These are phyloP conservation scores for Leiothrix lutea DNA, from an alignment of 2,113 vertebrate species.

Conservation along the genomic window DNA sequence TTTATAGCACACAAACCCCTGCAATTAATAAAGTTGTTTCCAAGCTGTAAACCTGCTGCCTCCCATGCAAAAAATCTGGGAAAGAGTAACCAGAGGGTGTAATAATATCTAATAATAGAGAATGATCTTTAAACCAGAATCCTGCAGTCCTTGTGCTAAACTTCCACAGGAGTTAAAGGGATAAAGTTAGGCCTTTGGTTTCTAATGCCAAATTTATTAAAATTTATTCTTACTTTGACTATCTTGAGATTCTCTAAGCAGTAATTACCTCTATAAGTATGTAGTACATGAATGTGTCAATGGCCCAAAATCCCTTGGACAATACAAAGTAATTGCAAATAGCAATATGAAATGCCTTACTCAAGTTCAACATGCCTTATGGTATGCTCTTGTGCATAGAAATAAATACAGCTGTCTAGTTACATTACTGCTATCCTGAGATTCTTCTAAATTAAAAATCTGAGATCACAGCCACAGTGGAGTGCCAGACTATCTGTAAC, in stretches of 20 bases:
- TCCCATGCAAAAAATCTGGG: not conserved
- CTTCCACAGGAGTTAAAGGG: not conserved
- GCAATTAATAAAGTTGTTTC: not conserved
- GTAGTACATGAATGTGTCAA: not conserved
- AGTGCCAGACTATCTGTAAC: not conserved
- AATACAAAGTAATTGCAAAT: not conserved
- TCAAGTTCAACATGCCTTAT: not conserved
- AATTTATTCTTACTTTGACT: not conserved
- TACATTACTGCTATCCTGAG: conserved; percentile 6
- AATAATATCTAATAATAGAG: not conserved
- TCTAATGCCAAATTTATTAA: not conserved
- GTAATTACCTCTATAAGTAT: not conserved
- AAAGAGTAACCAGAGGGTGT: not conserved
- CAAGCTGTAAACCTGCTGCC: not conserved
- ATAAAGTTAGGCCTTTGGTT: not conserved
- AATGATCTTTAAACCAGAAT: not conserved
- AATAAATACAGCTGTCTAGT: conserved; percentile 40
- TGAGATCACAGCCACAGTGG: not conserved
- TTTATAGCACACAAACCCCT: not conserved
- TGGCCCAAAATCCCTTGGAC: not conserved
- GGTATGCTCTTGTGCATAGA: not conserved
- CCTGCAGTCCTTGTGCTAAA: not conserved
- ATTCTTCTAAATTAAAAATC: conserved; percentile 41
- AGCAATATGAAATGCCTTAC: not conserved
- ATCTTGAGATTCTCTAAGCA: not conserved